Percentiles rank a stretch among this genome's conserved stretches.
phyloP scores from a whole-genome alignment of 2,113 vertebrate genomes.

The Desmodus rotundus region DNA sequence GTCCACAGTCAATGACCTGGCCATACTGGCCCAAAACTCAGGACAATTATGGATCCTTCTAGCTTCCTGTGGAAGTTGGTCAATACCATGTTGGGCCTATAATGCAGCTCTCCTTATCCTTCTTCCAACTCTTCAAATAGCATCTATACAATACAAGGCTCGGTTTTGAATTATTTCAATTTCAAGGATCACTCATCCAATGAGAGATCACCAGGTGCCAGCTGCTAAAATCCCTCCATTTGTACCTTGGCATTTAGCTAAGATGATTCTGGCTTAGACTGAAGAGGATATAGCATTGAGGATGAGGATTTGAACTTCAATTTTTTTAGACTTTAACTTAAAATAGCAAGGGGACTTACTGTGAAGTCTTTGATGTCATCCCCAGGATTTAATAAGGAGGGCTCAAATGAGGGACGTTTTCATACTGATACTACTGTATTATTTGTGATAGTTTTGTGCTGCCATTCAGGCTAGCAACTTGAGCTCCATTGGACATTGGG shows the following conservation, averaged over 20 bases:
- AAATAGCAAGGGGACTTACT: not conserved
- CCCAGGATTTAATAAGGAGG: not conserved
- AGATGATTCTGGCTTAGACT: not conserved
- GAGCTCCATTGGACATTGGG: not conserved
- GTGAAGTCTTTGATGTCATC: not conserved
- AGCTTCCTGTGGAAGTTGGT: not conserved
- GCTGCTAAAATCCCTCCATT: not conserved
- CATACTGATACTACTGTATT: not conserved
- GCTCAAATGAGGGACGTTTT: not conserved
- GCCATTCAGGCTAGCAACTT: not conserved
- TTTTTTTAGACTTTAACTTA: not conserved
- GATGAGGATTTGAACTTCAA: not conserved
- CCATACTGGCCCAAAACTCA: not conserved
- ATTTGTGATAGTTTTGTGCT: not conserved
- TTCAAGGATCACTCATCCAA: not conserved
- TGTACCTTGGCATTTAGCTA: not conserved
- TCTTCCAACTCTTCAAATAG: not conserved
- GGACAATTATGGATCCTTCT: not conserved
- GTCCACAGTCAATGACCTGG: not conserved
- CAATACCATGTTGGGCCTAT: no score
- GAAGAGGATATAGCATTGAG: not conserved
- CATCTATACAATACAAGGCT: not conserved
- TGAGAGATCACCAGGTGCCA: not conserved
- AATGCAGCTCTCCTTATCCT: not conserved
- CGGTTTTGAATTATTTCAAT: not conserved